phyloP scores from a whole-genome alignment of 2,888 invertebrate genomes.

The Odontocerum albicorne region DNA sequence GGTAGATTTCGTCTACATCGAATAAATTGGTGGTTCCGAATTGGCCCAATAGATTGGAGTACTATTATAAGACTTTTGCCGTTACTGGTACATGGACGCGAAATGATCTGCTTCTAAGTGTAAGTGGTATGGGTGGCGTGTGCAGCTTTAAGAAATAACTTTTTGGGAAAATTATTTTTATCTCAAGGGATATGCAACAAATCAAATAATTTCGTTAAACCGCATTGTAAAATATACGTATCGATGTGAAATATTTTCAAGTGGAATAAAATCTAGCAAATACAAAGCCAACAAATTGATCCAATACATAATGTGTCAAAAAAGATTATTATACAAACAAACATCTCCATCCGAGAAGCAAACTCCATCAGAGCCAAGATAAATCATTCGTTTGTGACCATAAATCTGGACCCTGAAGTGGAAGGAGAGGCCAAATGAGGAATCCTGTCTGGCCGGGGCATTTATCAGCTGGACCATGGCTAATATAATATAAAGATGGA shows the following conservation, averaged over 20 bases:
- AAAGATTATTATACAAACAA: constrained; percentile 26
- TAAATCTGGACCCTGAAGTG: constrained; percentile 22
- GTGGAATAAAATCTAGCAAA: background rate
- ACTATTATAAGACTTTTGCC: too few relatives aligned
- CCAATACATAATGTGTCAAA: constrained; percentile 25
- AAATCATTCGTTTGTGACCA: constrained; percentile 26
- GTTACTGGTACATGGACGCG: too few relatives aligned
- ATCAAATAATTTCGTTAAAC: too few relatives aligned
- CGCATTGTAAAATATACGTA: too few relatives aligned
- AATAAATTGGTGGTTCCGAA: too few relatives aligned
- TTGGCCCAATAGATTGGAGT: too few relatives aligned
- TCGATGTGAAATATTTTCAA: constrained; percentile 10
- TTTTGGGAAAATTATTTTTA: too few relatives aligned
- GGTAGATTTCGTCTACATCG: too few relatives aligned
- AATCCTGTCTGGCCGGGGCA: constrained; percentile 30
- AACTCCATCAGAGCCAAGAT: constrained; percentile 22
- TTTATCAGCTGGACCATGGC: constrained; percentile 27
- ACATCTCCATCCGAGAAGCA: constrained; percentile 1
- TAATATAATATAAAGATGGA: constrained; percentile 14
- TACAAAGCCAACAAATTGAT: constrained; percentile 14
- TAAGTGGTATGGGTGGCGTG: too few relatives aligned
- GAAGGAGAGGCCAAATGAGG: constrained; percentile 29
- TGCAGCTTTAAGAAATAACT: too few relatives aligned
- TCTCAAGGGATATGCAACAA: too few relatives aligned
- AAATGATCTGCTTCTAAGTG: too few relatives aligned